Base-by-base conservation (phyloP, 2,888 invertebrate species). In the Agonopterix subpropinquella region DNA sequence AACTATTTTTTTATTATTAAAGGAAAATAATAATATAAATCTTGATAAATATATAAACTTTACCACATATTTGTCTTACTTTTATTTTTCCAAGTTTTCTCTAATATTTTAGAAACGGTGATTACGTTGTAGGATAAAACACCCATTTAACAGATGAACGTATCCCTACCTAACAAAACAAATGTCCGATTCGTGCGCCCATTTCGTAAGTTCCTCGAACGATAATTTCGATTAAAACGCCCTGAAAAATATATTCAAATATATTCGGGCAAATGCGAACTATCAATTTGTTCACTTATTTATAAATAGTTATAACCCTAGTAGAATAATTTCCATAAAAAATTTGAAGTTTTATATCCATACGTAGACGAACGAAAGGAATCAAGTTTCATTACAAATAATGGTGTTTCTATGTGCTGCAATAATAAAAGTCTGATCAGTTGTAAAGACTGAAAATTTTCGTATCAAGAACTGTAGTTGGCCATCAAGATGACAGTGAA, bases 121-220 rank as follows among this genome's bases (percentile, higher is more conserved):
- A 28, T 28, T 28, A 28, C 28, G 28, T 37, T 50, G 50, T 44
- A 47, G 47, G 39, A 49, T 52, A 67, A 67, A 66, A 45, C 15
- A 59, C 58, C 52, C 18, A 28, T 35, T 13, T 57, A 69, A 67
- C 65, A 70, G 65, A 64, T 67, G 64, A 65, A 28, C 28, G 28
- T 28, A 39, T 39, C 9, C 39, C 39, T 39, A 39, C 39, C 39
- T 39, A 39, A 78, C 75, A 83, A 87, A 42, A 89, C 88, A 89
- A 89, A 89, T 89, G 88, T 88, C 88, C 79, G 86, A 86, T 84
- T 82, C 80, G 81, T 88, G 80, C 81, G 81, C 83, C 85, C 86
- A 85, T 88, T 88, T 88, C 86, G 81, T 85, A 87, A 87, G 84
- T 84, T 87, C 82, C 79, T 79, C 75, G 75, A 79, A 78, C 75